Evolutionary conservation across 2,113 vertebrate species (phyloP), one percentile per base, ranked within the genome.

Genomic region (Cebus imitator): DNA sequence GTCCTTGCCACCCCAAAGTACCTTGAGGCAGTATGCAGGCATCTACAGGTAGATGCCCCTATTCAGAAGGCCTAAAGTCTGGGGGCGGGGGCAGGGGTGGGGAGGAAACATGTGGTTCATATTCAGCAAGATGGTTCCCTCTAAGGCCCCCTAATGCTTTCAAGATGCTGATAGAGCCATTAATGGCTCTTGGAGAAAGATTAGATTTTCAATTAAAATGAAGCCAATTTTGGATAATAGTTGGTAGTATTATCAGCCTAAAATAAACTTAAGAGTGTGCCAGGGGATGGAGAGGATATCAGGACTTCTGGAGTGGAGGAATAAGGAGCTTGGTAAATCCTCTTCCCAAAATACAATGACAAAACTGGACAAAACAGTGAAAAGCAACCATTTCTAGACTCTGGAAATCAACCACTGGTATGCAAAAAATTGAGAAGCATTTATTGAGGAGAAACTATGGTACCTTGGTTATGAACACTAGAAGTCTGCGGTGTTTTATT

Each of bases 131-230:
- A 97, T 30, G 9, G 97, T 98, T 97, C 91, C 64, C 94, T 83
- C 91, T 96, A 72, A 97, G 93, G 17, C 68, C 97, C 23, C 32
- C 64, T 98, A 98, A 98, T 98, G 97, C 92, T 98, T 99, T 98
- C 98, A 99, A 98, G 98, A 98, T 98, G 98, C 79, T 94, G 96
- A 98, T 98, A 95, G 96, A 98, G 91, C 97, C 98, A 98, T 98
- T 98, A 98, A 98, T 98, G 98, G 90, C 93, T 98, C 79, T 89
- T 83, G 95, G 96, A 98, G 93, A 97, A 98, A 97, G 98, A 98
- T 98, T 97, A 98, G 95, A 97, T 87, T 96, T 98, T 98, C 94
- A 98, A 98, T 99, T 98, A 98, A 98, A 98, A 96, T 96, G 94
- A 97, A 98, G 96, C 88, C 68, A 97, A 97, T 97, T 99, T 98